Percentiles rank a stretch among this genome's conserved stretches.
Conservation (phyloP, 2,113 vertebrate species). For the Lepus europaeus region DNA sequence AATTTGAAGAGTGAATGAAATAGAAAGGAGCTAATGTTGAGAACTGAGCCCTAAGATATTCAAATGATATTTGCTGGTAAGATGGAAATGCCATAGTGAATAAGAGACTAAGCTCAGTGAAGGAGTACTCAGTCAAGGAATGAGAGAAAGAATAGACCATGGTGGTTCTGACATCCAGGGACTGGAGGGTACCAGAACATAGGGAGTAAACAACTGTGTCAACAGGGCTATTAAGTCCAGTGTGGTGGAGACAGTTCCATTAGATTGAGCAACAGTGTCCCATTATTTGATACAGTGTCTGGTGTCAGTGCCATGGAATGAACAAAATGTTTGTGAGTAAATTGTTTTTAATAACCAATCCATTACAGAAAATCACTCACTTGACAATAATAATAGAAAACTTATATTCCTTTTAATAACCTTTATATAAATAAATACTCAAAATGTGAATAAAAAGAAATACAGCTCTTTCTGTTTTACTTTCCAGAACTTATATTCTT, state of each 20-base stretch:
- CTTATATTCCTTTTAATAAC: constrained; percentile 1
- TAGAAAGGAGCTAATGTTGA: background rate
- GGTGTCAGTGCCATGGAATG: background rate
- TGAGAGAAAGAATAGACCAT: background rate
- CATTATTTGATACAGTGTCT: background rate
- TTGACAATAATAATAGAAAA: constrained; percentile 21
- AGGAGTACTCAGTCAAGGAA: background rate
- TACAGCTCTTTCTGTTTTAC: background rate
- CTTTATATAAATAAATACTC: background rate
- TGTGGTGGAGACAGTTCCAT: background rate
- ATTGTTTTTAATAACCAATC: background rate
- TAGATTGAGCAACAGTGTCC: background rate
- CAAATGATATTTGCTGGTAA: background rate
- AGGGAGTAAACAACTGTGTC: background rate
- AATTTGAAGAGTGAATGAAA: background rate
- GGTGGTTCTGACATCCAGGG: background rate
- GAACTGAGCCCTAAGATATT: background rate
- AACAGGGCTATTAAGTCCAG: background rate
- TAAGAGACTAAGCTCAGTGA: background rate
- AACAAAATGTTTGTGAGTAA: background rate
- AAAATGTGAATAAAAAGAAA: background rate
- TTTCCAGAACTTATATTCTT: background rate
- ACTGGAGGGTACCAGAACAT: background rate
- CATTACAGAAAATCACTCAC: constrained; percentile 32
- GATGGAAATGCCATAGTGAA: background rate